These are phyloP conservation scores for Stichopus chloronotus DNA, from an alignment of 35 echinoderm and acorn worm species.

Conservation along the genomic window DNA sequence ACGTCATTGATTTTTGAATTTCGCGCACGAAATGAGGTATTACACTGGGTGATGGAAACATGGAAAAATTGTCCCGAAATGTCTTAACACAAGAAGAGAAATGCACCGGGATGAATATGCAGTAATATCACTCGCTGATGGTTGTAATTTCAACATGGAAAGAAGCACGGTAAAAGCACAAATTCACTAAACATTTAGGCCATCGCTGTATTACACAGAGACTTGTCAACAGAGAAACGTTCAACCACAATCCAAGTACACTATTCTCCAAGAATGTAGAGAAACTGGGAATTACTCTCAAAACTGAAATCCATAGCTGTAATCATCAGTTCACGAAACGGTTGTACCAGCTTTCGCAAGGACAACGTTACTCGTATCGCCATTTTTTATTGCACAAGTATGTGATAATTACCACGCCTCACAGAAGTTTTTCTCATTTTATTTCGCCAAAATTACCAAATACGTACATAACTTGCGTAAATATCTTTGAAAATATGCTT, in stretches of 20 bases:
- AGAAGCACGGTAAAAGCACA: not conserved
- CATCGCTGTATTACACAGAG: not conserved
- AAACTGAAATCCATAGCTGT: not conserved
- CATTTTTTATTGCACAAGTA: not conserved
- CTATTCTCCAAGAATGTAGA: not conserved
- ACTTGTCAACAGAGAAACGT: not conserved
- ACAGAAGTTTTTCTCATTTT: not conserved
- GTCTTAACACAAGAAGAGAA: not conserved
- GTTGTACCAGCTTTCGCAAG: not conserved
- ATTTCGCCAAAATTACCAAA: not conserved
- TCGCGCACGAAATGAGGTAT: not conserved
- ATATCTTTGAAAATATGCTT: not conserved
- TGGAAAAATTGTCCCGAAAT: not conserved
- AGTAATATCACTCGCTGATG: not conserved
- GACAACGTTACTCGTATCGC: not conserved
- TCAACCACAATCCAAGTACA: not conserved
- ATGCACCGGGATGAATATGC: not conserved
- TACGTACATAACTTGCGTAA: not conserved
- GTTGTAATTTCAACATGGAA: not conserved
- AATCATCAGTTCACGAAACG: not conserved
- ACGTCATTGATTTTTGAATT: conserved; percentile 15
- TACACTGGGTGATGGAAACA: not conserved
- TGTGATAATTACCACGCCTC: not conserved
- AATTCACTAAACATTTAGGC: not conserved
- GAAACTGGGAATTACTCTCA: not conserved